These are phyloP conservation scores for Stichopus chloronotus DNA, from an alignment of 35 echinoderm and acorn worm genomes.

Conservation along the genomic window DNA sequence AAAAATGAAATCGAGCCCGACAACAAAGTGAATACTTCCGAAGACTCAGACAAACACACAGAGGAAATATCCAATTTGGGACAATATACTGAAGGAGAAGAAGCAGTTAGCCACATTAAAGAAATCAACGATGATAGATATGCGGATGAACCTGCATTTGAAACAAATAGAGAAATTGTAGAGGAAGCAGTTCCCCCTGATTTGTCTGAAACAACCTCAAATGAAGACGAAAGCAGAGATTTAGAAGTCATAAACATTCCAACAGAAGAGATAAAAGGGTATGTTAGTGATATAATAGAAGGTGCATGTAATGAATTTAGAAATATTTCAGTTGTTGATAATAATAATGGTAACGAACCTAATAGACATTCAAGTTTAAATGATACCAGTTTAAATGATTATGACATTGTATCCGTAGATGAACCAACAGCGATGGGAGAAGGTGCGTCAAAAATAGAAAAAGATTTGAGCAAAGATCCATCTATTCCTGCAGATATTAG, in stretches of 20 bases:
- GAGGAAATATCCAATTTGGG: not conserved
- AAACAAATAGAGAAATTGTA: not conserved
- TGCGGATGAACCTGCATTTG: not conserved
- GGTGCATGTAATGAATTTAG: not conserved
- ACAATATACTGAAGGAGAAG: not conserved
- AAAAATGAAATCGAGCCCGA: not conserved
- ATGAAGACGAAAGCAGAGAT: not conserved
- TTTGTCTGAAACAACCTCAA: not conserved
- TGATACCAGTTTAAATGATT: not conserved
- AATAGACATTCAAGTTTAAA: not conserved
- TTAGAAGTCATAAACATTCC: not conserved
- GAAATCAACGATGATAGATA: not conserved
- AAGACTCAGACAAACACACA: not conserved
- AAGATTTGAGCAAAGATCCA: conserved; percentile 2
- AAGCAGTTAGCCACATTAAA: not conserved
- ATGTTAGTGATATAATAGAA: not conserved
- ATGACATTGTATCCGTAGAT: not conserved
- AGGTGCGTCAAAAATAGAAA: conserved; percentile 1
- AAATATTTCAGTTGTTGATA: not conserved
- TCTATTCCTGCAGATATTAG: conserved; percentile 29
- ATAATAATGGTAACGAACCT: not conserved
- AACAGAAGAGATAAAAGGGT: not conserved
- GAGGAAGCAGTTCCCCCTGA: not conserved
- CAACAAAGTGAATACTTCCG: not conserved
- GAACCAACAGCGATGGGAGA: not conserved